A percentile compares a stretch with the other conserved stretches of the same genome.
Conservation (phyloP, 2,888 invertebrate species). For the Rugalucina vietnamica region DNA sequence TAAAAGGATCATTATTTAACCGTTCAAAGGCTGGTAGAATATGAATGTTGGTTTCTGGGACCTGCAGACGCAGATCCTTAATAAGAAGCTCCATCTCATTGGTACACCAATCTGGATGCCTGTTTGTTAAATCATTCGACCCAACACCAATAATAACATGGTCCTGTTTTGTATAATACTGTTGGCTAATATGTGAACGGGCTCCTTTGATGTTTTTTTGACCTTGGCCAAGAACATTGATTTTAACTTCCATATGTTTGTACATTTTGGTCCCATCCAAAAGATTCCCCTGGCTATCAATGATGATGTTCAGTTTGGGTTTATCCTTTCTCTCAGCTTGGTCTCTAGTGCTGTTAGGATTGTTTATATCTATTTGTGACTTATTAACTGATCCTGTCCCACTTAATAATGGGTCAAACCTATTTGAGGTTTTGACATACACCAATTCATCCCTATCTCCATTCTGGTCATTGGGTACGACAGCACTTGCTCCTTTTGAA, state of each 20-base stretch:
- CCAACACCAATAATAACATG: neutral
- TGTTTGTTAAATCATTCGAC: neutral
- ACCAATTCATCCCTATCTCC: too few relatives aligned
- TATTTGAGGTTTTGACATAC: too few relatives aligned
- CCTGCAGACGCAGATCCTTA: neutral
- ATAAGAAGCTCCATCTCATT: neutral
- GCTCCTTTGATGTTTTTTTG: neutral
- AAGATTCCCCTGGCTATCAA: neutral
- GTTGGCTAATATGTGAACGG: neutral
- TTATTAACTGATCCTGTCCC: too few relatives aligned
- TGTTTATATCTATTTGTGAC: too few relatives aligned
- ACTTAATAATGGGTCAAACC: too few relatives aligned
- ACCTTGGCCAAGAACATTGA: neutral
- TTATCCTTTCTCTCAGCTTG: neutral
- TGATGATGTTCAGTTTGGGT: neutral
- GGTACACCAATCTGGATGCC: neutral
- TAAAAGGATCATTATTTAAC: neutral
- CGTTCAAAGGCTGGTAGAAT: neutral
- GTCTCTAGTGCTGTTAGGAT: neutral
- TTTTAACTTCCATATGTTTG: neutral
- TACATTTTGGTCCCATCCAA: neutral
- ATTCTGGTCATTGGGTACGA: too few relatives aligned
- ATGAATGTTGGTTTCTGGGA: neutral
- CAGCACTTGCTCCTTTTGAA: too few relatives aligned
- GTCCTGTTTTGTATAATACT: neutral